Conservation (phyloP, 2,113 vertebrate species). For the Phaetusa simplex region DNA sequence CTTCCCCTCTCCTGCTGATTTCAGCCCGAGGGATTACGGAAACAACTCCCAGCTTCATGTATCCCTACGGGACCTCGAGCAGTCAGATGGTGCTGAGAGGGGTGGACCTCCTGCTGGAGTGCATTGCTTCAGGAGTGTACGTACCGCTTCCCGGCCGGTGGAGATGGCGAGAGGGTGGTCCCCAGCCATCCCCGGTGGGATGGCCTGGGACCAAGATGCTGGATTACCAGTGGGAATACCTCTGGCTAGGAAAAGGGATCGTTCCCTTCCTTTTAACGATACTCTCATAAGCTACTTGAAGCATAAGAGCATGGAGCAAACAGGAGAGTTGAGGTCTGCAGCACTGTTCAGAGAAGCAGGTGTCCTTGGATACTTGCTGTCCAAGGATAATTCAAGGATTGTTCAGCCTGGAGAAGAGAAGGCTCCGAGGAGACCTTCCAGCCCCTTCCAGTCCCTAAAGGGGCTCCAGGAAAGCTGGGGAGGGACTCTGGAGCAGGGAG, state of each 20-base stretch:
- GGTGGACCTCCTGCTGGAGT: conserved; percentile 90
- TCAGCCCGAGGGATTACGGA: conserved; percentile 88
- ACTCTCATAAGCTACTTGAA: accelerated
- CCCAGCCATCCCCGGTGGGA: accelerated
- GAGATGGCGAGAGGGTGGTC: background rate
- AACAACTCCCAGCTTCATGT: conserved; percentile 89
- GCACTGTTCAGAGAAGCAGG: background rate
- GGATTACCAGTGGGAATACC: background rate
- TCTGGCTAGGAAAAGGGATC: background rate
- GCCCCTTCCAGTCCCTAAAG: too few relatives aligned
- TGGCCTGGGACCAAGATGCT: too few relatives aligned
- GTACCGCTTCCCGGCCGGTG: conserved; percentile 25
- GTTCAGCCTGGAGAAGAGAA: too few relatives aligned
- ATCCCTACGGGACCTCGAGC: conserved; percentile 85
- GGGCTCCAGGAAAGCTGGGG: too few relatives aligned
- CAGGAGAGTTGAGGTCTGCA: background rate
- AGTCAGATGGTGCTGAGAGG: conserved; percentile 94
- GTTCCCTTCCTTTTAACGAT: background rate
- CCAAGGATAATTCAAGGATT: background rate
- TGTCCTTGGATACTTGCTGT: background rate
- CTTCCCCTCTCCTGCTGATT: conserved; percentile 46
- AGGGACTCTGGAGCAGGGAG: too few relatives aligned
- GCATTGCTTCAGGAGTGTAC: conserved; percentile 95
- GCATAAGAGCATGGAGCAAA: background rate
- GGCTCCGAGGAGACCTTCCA: too few relatives aligned